Conservation (phyloP, 2,888 invertebrate species). For the Agrilus biguttatus region DNA sequence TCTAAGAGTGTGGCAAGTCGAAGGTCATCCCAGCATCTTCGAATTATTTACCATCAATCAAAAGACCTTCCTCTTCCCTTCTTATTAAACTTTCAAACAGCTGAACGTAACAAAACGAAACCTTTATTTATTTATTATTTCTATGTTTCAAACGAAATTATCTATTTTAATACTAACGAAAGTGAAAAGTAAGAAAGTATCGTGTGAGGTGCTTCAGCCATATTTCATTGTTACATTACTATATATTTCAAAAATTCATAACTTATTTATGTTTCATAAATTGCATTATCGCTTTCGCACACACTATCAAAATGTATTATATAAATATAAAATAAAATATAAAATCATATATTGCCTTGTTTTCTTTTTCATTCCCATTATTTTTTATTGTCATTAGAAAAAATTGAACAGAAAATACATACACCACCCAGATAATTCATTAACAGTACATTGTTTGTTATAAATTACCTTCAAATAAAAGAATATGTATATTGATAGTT, state of each 20-base stretch:
- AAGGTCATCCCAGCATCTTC: constrained; percentile 13
- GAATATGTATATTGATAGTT: no score
- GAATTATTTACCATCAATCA: constrained; percentile 1
- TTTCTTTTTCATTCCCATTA: neutral
- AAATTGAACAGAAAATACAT: no score
- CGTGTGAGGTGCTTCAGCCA: constrained; percentile 31
- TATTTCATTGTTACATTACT: constrained; percentile 28
- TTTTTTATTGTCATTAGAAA: no score
- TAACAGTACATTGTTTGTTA: neutral
- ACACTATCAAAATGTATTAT: constrained; percentile 17
- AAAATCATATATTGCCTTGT: neutral
- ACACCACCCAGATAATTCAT: no score
- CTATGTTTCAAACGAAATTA: neutral
- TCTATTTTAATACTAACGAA: constrained; percentile 15
- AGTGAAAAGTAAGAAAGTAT: constrained; percentile 25
- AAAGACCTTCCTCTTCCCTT: neutral
- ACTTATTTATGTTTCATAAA: constrained; percentile 19
- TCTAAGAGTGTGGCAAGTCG: neutral
- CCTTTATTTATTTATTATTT: constrained; percentile 19
- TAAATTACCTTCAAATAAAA: no score
- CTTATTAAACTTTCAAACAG: constrained; percentile 1
- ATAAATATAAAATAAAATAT: constrained; percentile 8
- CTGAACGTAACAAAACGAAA: constrained; percentile 17
- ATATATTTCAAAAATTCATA: constrained; percentile 17
- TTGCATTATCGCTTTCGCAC: constrained; percentile 19